Conservation (phyloP, 2,888 invertebrate genomes). For the Papilio gigon region DNA sequence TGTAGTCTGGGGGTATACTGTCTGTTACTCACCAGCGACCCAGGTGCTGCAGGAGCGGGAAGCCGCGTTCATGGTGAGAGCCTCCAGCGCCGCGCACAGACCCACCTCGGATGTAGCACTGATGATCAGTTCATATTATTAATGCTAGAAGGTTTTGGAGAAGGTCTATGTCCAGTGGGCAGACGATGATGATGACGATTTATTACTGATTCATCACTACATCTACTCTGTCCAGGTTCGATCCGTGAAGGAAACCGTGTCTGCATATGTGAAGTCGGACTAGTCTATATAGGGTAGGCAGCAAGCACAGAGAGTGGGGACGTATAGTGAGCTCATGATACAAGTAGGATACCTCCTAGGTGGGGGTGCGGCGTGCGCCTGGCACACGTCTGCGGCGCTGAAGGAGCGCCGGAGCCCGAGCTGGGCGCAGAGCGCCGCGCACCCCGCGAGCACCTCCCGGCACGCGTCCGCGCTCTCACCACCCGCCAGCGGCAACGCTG, state of each 20-base stretch:
- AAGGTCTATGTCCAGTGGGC: no score
- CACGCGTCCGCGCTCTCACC: conserved; percentile 86
- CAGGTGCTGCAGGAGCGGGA: conserved; percentile 91
- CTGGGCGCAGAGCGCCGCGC: conserved; percentile 90
- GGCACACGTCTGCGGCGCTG: conserved; percentile 88
- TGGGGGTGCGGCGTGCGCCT: conserved; percentile 44
- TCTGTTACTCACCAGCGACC: conserved; percentile 86
- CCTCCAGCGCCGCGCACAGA: conserved; percentile 71
- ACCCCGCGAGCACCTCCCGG: conserved; percentile 89
- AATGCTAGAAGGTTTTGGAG: no score
- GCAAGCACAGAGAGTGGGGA: no score
- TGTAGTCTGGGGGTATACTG: no score
- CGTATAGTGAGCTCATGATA: no score
- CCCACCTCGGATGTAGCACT: conserved; percentile 78
- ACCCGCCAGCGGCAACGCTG: conserved; percentile 52
- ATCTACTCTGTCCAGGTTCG: no score
- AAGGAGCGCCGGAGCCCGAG: conserved; percentile 92
- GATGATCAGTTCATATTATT: conserved; percentile 40
- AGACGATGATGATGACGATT: no score
- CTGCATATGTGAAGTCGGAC: no score
- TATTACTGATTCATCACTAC: no score
- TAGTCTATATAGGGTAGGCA: no score
- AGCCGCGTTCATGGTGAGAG: conserved; percentile 64
- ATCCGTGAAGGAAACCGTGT: no score
- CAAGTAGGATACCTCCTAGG: conserved; percentile 50